Base-by-base conservation (phyloP, 2,797 vertebrate genomes). In the Nannoperca australis region DNA sequence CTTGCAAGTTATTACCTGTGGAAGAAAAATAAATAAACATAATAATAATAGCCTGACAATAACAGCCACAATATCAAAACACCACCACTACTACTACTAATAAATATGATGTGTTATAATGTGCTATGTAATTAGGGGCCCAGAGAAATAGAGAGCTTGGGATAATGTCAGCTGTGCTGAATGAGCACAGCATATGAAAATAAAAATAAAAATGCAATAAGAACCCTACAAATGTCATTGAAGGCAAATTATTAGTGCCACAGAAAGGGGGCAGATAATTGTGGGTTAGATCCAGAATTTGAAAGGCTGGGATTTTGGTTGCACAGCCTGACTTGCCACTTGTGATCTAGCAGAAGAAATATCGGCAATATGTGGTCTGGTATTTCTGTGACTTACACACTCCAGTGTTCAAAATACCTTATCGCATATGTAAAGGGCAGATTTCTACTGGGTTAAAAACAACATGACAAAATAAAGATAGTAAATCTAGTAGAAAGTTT, bases 1-100 rank as follows among this genome's bases (percentile, higher is more conserved):
- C 5, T 64, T 20, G n/a, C n/a, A n/a, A n/a, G 24, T 68, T 70
- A 85, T 82, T 88, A 87, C 75, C 38, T 73, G 73, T 42, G 47
- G 54, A 88, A 78, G 32, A 55, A 51, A 76, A 54, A 84, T 62
- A 75, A 83, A 85, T 49, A 67, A 51, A 42, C 0, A 64, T 40
- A 42, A 69, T 76, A 54, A 76, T 34, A 22, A 74, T 13, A 56
- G 11, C 22, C 42, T 49, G 36, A 69, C 18, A 81, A 70, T 27
- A 81, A 55, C 47, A 76, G 47, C 53, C 30, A 34, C 24, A 74
- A 27, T 38, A 69, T 27, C 40, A 58, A 76, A 71, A 22, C 53
- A 42, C 11, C 36, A 34, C 45, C 54, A 55, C 54, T 15, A 40
- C 44, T 34, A 40, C 45, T 50, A 18, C 38, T 67, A 49, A 75